These are phyloP conservation scores for Oreochromis mossambicus DNA, from an alignment of 2,797 vertebrate species.

Conservation along the genomic window DNA sequence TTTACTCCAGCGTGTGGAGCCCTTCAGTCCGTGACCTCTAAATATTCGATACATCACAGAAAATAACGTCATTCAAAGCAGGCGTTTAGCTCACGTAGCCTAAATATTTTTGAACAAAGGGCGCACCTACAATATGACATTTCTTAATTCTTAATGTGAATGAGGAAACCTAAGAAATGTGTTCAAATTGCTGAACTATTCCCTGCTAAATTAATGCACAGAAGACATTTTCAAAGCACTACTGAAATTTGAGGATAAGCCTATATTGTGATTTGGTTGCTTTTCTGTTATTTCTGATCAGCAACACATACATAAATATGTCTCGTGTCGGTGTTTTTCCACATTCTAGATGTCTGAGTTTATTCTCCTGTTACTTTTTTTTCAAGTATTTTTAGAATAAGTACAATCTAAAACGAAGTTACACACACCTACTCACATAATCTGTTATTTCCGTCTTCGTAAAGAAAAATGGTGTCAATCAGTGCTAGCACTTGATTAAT, in stretches of 20 bases:
- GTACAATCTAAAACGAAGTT: neutral
- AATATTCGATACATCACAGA: neutral
- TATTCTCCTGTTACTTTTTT: neutral
- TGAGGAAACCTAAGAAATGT: neutral
- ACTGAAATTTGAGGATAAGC: neutral
- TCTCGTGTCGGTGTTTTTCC: neutral
- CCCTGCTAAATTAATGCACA: neutral
- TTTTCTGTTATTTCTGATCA: neutral
- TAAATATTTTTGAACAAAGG: neutral
- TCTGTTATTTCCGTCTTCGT: neutral
- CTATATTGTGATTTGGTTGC: neutral
- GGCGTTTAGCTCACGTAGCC: neutral
- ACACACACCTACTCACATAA: neutral
- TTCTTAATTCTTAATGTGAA: neutral
- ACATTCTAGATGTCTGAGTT: neutral
- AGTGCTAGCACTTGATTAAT: neutral
- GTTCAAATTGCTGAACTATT: neutral
- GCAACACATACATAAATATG: neutral
- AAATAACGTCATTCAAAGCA: neutral
- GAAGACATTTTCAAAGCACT: neutral
- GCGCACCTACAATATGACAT: neutral
- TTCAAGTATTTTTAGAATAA: neutral
- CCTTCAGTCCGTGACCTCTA: conserved; percentile 41
- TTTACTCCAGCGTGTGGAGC: conserved; percentile 20
- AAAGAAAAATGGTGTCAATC: neutral